phyloP scores from a whole-genome alignment of 1,140 invertebrate species.

The Helicorthomorpha holstii region DNA sequence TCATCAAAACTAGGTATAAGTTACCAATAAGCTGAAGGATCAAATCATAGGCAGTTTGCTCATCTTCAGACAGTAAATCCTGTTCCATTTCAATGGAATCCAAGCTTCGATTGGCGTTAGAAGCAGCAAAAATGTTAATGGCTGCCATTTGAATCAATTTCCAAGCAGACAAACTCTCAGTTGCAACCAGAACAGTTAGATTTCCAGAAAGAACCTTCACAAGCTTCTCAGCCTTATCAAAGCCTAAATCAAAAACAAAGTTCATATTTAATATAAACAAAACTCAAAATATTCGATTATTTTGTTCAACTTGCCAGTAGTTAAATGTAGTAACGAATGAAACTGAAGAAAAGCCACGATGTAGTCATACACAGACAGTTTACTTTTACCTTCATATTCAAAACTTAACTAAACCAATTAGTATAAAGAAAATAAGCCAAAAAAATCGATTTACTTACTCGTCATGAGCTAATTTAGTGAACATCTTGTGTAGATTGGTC shows the following conservation, averaged over 20 bases:
- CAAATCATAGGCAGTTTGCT: constrained; percentile 31
- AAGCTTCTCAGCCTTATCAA: constrained; percentile 35
- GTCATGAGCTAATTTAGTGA: constrained; percentile 31
- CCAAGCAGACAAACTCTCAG: constrained; percentile 52
- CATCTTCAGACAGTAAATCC: constrained; percentile 15
- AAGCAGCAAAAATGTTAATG: constrained; percentile 53
- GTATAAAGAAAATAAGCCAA: neutral
- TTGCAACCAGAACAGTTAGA: constrained; percentile 52
- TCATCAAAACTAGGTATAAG: neutral
- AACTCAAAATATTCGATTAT: constrained; percentile 1
- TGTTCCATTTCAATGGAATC: constrained; percentile 11
- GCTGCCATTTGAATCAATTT: constrained; percentile 55
- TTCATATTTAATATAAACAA: neutral
- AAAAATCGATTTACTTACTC: constrained; percentile 9
- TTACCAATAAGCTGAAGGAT: constrained; percentile 45
- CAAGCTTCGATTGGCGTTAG: constrained; percentile 31
- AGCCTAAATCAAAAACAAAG: constrained; percentile 21
- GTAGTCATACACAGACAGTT: constrained; percentile 46
- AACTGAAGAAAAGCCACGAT: constrained; percentile 47
- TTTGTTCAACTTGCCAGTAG: constrained; percentile 21
- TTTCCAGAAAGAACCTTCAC: constrained; percentile 44
- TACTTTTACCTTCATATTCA: constrained; percentile 31
- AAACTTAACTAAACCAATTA: neutral
- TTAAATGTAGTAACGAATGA: constrained; percentile 40
- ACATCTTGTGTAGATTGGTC: constrained; percentile 49